Base-by-base conservation (phyloP, 2,797 vertebrate genomes). In the Neoniphon sammara region DNA sequence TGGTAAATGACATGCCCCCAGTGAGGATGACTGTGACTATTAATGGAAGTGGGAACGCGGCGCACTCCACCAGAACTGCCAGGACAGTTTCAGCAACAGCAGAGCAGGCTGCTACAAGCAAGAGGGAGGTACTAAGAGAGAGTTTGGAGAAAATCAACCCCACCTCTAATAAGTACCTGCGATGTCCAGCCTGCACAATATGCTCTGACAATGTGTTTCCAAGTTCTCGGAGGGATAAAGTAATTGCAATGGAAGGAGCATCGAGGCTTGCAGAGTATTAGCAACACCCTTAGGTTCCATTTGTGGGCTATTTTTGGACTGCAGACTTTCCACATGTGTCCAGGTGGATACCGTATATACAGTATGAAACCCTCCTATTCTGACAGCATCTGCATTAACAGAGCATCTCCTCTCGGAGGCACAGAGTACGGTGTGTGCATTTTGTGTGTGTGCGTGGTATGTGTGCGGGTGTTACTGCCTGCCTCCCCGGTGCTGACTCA, bases 11-110 rank as follows among this genome's bases (percentile, higher is more conserved):
- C 78, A 82, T 50, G 17, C 83, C 83, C 64, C 75, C 49, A 34
- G 74, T 46, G 70, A 85, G 66, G 59, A 57, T 44, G 49, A 72
- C 21, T 0, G 31, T 56, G 64, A 44, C 76, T 53, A 79, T 68
- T 90, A 87, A 86, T 89, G 88, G 84, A 86, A 50, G 21, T 75
- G 74, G 71, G 82, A 88, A 70, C 82, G 67, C 74, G 64, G 76
- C 72, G 86, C 78, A 4, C 68, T 64, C 71, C 84, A 73, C 60
- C 66, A 82, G 68, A 83, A 82, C 88, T 81, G 76, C 71, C 64
- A 12, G 73, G 69, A 73, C 80, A 68, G 52, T 78, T 76, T 72
- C 30, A 82, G 67, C 62, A 74, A 53, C 52, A 15, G 20, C 36
- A 73, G 60, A 72, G 21, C 50, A 20, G 25, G 49, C 34, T 39